Evolutionary conservation across 2,113 vertebrate species (phyloP).

Genomic region (Phodopus roborovskii): DNA sequence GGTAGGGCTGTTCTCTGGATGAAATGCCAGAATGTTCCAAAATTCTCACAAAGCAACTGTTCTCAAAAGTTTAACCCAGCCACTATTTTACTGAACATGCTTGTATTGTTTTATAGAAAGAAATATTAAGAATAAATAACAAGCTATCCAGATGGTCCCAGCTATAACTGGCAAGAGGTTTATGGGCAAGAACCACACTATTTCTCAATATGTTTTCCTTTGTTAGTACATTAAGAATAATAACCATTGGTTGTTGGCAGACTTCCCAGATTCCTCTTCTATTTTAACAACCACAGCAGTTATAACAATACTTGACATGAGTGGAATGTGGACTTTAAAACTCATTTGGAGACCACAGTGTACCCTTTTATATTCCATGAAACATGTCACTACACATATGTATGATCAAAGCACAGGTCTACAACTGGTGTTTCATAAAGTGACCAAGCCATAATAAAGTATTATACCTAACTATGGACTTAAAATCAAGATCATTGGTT

Average conservation of each 20-base stretch:
- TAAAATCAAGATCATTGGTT: conserved; percentile 43
- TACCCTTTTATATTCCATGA: background rate
- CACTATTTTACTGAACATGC: conserved; percentile 41
- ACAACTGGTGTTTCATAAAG: conserved; percentile 40
- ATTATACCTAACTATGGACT: conserved; percentile 33
- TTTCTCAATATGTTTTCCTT: conserved; percentile 51
- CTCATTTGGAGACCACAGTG: background rate
- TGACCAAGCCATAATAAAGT: background rate
- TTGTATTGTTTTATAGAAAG: conserved; percentile 61
- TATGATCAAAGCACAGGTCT: background rate
- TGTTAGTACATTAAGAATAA: conserved; percentile 64
- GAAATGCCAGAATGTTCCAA: background rate
- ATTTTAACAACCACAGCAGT: conserved; percentile 50
- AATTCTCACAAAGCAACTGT: conserved; percentile 10
- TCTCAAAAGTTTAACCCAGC: background rate
- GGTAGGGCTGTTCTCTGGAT: background rate
- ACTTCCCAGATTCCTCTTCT: conserved; percentile 60
- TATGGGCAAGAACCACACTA: conserved; percentile 40
- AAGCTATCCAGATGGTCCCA: conserved; percentile 55
- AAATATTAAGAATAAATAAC: conserved; percentile 56
- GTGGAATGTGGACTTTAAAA: background rate
- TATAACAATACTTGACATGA: conserved; percentile 45
- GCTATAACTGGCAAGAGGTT: conserved; percentile 30
- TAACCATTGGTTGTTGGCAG: conserved; percentile 49
- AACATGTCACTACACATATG: background rate